Base-by-base conservation (phyloP, 1,140 invertebrate genomes). In the Pentalonia nigronervosa region DNA sequence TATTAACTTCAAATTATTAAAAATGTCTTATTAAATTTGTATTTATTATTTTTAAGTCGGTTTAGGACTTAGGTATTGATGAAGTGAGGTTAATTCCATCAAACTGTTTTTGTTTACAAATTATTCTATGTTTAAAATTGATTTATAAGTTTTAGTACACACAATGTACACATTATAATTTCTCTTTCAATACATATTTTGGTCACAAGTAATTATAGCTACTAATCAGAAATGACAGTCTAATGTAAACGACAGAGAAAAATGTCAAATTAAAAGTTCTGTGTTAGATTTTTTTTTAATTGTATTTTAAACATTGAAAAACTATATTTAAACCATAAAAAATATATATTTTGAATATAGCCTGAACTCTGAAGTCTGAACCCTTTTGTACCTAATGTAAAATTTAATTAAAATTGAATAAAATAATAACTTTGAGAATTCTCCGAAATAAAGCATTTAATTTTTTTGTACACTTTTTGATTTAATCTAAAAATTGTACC, bases 361-460 rank as follows among this genome's bases (percentile, higher is more conserved):
- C 0, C 50, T 53, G 50, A 53, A 53, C 21, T 53, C 30, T n/a
- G 17, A n/a, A n/a, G 6, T 76, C 1, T 14, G 6, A 67, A 60
- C 0, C 11, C 1, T n/a, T n/a, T 76, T 0, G 17, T n/a, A n/a
- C 9, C 9, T 76, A 17, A n/a, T 76, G 0, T 76, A 7, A 17
- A 67, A 17, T 67, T n/a, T 0, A 14, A n/a, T 67, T n/a, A 4
- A n/a, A 76, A 76, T 17, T n/a, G 3, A 76, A 7, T 76, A n/a
- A n/a, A 76, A 17, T n/a, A n/a, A 76, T 76, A 6, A 76, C 17
- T 67, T 6, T 6, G 21, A 53, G 6, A 1, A n/a, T 17, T n/a
- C 6, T n/a, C 3, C 6, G 4, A 76, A 67, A 67, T 67, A 4
- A 67, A 34, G 17, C 14, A 17, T 76, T 25, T 25, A 25, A 30